Evolutionary conservation across 2,113 vertebrate genomes (phyloP).

Genomic region (Rattus rattus): DNA sequence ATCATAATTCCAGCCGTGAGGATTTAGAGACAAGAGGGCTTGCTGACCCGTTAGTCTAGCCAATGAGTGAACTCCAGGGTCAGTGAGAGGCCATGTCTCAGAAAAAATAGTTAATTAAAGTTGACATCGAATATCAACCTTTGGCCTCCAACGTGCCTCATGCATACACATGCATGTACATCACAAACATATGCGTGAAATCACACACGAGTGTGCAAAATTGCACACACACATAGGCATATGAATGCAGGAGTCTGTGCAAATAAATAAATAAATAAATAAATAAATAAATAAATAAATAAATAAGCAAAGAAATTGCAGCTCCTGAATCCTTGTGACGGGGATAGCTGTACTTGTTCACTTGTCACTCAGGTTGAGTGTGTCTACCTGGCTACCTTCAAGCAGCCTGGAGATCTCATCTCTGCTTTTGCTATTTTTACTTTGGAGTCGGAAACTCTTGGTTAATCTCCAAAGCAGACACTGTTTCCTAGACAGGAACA

Average conservation of each 20-base stretch:
- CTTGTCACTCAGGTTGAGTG: neutral
- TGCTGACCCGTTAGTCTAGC: neutral
- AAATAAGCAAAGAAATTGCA: neutral
- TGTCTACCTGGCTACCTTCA: neutral
- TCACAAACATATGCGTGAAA: too few relatives aligned
- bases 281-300: neutral
- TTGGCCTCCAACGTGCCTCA: neutral
- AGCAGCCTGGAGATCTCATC: neutral
- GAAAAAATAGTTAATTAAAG: neutral
- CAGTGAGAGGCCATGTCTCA: neutral
- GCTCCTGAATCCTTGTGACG: neutral
- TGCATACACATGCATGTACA: neutral
- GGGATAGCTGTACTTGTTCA: neutral
- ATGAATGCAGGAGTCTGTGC: too few relatives aligned
- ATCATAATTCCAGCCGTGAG: neutral
- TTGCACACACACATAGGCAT: neutral
- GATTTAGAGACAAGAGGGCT: neutral
- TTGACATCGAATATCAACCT: neutral
- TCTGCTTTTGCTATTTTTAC: neutral
- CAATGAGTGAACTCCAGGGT: neutral
- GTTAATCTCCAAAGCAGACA: constrained; percentile 33
- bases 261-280: neutral
- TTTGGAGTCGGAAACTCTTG: neutral
- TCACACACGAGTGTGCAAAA: neutral
- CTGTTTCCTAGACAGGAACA: constrained; percentile 22